phyloP scores from a whole-genome alignment of 2,113 vertebrate genomes.

The Strigops habroptila region DNA sequence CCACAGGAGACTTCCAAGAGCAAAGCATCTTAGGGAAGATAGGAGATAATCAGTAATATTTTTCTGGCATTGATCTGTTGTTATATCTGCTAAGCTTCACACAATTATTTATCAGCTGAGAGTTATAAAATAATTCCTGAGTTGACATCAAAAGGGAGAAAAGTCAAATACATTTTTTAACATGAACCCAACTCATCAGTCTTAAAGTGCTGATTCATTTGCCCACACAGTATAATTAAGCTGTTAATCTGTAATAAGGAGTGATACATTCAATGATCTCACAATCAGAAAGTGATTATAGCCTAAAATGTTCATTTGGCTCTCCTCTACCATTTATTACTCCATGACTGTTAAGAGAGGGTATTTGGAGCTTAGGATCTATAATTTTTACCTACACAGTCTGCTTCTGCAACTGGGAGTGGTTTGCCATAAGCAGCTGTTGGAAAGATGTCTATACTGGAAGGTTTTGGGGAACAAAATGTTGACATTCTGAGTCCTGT shows the following conservation, averaged over 20 bases:
- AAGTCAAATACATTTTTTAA: conserved; percentile 23
- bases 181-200: not conserved
- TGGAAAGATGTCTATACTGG: not conserved
- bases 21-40: not conserved
- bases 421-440: not conserved
- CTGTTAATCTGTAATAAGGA: conserved; percentile 51
- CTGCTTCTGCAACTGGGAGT: not conserved
- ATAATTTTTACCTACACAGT: not conserved
- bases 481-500: not conserved
- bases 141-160: not conserved
- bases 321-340: conserved; percentile 16
- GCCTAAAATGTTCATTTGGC: not conserved
- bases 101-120: not conserved
- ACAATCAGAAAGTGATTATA: conserved; percentile 40
- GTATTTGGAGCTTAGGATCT: not conserved
- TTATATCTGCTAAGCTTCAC: not conserved
- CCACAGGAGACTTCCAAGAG: not conserved
- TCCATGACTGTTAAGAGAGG: not conserved
- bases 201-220: conserved; percentile 39
- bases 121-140: conserved; percentile 34
- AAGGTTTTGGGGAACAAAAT: not conserved
- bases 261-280: conserved; percentile 13
- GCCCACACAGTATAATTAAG: conserved; percentile 49
- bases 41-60: not conserved
- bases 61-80: not conserved